Percentiles rank a stretch among this genome's conserved stretches.
These are phyloP conservation scores for Apogon hyalosoma DNA, from an alignment of 2,797 vertebrate species.

Conservation along the genomic window DNA sequence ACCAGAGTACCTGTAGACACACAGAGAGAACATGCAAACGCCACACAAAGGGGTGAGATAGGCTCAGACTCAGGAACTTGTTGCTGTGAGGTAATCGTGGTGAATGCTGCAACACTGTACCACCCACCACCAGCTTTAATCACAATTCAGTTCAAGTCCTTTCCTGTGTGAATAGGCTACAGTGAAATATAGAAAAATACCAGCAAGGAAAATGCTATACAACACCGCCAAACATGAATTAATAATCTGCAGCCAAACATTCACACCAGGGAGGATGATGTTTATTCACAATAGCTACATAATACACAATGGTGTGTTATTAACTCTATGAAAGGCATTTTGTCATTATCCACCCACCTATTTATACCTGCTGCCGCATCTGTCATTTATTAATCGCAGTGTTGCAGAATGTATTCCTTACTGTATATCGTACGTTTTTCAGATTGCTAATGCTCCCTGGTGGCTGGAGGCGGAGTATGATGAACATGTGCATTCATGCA, in stretches of 20 bases:
- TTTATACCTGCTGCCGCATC: neutral
- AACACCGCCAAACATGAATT: too few species aligned
- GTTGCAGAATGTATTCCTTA: too few species aligned
- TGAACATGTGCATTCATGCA: neutral
- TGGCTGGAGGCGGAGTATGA: neutral
- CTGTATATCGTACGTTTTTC: neutral
- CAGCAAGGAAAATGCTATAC: too few species aligned
- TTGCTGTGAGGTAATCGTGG: too few species aligned
- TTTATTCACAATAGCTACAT: neutral
- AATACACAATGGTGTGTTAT: neutral
- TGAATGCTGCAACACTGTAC: too few species aligned
- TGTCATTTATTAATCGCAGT: too few species aligned
- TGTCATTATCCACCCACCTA: neutral
- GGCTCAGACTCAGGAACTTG: too few species aligned
- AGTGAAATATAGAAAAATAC: too few species aligned
- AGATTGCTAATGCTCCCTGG: neutral
- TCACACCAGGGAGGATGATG: neutral
- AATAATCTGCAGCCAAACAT: neutral
- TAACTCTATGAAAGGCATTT: neutral
- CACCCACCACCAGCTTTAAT: too few species aligned
- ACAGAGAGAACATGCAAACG: neutral
- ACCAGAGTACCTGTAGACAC: too few species aligned
- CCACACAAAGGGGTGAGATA: too few species aligned
- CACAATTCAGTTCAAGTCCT: constrained; percentile 11
- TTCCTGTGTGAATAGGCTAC: neutral